These are phyloP conservation scores for Porites lobata DNA, from an alignment of 92 coral and sea anemone species.

Conservation along the genomic window DNA sequence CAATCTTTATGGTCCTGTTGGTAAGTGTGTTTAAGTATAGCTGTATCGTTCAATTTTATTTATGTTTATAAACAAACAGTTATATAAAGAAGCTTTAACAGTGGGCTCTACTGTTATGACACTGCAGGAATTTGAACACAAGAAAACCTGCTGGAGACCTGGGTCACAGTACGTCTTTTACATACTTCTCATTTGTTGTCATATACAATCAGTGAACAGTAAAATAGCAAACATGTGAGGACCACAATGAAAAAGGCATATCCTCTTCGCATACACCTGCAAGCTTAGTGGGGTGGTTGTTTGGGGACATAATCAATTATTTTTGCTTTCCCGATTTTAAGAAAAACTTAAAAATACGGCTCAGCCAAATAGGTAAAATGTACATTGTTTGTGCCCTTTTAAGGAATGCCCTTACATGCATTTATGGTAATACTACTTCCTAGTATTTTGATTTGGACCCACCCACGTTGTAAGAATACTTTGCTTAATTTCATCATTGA, in stretches of 20 bases:
- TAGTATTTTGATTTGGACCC: not conserved
- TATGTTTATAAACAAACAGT: constrained; percentile 36
- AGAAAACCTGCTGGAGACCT: constrained; percentile 49
- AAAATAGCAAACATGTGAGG: constrained; percentile 46
- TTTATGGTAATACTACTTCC: constrained; percentile 3
- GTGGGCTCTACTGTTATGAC: constrained; percentile 52
- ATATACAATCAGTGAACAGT: constrained; percentile 49
- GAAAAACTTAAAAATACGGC: not conserved
- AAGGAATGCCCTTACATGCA: not conserved
- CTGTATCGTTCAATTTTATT: constrained; percentile 35
- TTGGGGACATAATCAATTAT: too few species aligned
- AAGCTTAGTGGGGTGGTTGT: too few species aligned
- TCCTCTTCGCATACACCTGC: too few species aligned
- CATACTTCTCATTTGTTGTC: constrained; percentile 31
- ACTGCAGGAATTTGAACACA: constrained; percentile 53
- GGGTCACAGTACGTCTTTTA: constrained; percentile 44
- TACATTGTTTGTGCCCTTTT: not conserved
- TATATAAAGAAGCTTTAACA: constrained; percentile 34
- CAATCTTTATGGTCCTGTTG: constrained; percentile 21
- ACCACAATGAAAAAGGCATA: constrained; percentile 50
- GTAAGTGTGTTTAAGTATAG: constrained; percentile 38
- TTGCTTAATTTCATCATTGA: too few species aligned
- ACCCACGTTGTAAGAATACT: not conserved
- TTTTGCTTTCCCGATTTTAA: too few species aligned
- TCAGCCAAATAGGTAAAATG: not conserved